A percentile compares a stretch with the other conserved stretches of the same genome.
Evolutionary conservation across 2,888 invertebrate genomes (phyloP).

Genomic region (Scelioninae gen. 2): DNA sequence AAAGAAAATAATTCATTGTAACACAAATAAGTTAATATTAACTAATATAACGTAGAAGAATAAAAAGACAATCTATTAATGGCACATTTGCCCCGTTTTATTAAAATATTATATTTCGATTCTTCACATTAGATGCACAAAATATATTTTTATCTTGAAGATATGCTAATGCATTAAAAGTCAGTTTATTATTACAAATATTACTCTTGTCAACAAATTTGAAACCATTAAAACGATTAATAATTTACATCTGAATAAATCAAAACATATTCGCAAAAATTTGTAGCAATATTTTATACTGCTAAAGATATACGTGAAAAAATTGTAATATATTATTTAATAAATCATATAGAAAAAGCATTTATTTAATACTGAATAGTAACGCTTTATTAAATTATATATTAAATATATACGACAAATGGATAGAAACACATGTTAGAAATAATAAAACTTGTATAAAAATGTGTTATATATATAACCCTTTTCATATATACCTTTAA

Average conservation of each 20-base stretch:
- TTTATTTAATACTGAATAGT: no score
- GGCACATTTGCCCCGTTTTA: slow-evolving; percentile 60
- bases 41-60: slow-evolving; percentile 4
- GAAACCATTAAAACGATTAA: slow-evolving; percentile 27
- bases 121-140: slow-evolving; percentile 3
- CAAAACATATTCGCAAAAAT: no score
- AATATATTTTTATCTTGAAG: slow-evolving; percentile 7
- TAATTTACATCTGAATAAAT: no score
- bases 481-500: slow-evolving; percentile 39
- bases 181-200: slow-evolving; percentile 13
- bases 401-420: no score
- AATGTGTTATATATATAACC: slow-evolving; percentile 5
- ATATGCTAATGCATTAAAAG: slow-evolving; percentile 7
- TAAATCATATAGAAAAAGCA: no score
- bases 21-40: no score
- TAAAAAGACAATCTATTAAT: slow-evolving; percentile 55
- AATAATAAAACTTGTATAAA: not conserved
- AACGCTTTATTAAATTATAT: no score
- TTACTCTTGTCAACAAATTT: slow-evolving; percentile 25
- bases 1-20: no score
- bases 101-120: slow-evolving; percentile 30
- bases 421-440: not conserved
- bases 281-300: no score
- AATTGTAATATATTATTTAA: slow-evolving; percentile 10
- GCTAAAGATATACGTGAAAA: slow-evolving; percentile 39